These are phyloP conservation scores for Percopsis omiscomaycus DNA, from an alignment of 2,797 vertebrate species.

Conservation along the genomic window DNA sequence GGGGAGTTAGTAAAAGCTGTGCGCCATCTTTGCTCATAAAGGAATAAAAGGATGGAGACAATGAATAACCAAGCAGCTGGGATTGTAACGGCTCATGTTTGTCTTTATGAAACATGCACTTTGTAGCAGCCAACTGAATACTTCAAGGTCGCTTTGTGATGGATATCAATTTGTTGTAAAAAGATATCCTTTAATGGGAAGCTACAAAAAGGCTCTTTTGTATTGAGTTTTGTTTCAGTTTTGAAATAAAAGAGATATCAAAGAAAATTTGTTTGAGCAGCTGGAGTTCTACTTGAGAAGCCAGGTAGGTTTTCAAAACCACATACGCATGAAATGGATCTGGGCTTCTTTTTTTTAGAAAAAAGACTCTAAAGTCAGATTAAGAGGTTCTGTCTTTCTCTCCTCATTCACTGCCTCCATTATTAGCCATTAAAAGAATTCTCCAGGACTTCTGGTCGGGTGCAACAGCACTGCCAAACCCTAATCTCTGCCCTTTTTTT, in stretches of 20 bases:
- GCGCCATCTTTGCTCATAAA: conserved; percentile 35
- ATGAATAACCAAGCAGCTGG: conserved; percentile 19
- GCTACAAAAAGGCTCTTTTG: conserved; percentile 41
- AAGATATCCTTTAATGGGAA: conserved; percentile 8
- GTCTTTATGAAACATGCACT: conserved; percentile 12
- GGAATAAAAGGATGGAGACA: conserved; percentile 19
- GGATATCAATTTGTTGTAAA: conserved; percentile 8
- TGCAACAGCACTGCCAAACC: conserved; percentile 59
- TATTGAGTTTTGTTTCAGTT: conserved; percentile 24
- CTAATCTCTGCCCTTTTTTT: conserved; percentile 66
- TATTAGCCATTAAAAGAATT: conserved; percentile 57
- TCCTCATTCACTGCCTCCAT: conserved; percentile 61
- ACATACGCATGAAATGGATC: conserved; percentile 35
- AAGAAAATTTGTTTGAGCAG: conserved; percentile 60
- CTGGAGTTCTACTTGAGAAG: conserved; percentile 54
- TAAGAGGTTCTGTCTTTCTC: conserved; percentile 62
- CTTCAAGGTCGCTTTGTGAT: conserved; percentile 27
- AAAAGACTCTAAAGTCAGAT: conserved; percentile 49
- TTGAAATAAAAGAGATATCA: conserved; percentile 47
- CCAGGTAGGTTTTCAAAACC: conserved; percentile 57
- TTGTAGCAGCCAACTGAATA: not conserved
- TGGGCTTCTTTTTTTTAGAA: conserved; percentile 52
- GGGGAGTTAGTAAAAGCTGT: conserved; percentile 40
- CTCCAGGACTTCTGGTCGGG: conserved; percentile 53
- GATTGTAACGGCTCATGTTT: conserved; percentile 7